A percentile compares a stretch with the other conserved stretches of the same genome.
phyloP scores from a whole-genome alignment of 2,113 vertebrate species.

The Ahaetulla prasina region DNA sequence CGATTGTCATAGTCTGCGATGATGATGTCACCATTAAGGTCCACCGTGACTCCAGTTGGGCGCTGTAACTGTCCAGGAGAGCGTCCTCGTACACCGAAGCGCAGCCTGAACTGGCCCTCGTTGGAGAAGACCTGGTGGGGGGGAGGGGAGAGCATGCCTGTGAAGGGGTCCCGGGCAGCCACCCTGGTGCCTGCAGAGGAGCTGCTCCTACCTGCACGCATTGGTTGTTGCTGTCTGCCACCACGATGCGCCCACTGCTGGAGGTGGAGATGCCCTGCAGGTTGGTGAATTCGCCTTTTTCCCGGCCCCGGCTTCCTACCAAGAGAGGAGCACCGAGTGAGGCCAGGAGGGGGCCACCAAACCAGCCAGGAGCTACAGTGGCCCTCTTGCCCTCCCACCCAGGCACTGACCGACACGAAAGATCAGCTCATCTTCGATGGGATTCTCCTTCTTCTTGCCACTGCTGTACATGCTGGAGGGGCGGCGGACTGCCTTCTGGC shows the following conservation, averaged over 20 bases:
- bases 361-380: not conserved
- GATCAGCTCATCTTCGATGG: slow-evolving; percentile 77
- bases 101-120: slow-evolving; percentile 91
- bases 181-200: not conserved
- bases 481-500: slow-evolving; percentile 89
- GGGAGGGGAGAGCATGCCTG: not conserved
- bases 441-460: slow-evolving; percentile 86
- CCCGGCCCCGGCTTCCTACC: slow-evolving; percentile 85
- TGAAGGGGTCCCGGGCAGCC: not conserved
- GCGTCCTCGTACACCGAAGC: slow-evolving; percentile 91
- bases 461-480: slow-evolving; percentile 97
- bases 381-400: not conserved
- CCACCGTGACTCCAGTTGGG: slow-evolving; percentile 90
- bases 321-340: not conserved
- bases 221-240: slow-evolving; percentile 97
- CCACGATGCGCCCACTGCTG: slow-evolving; percentile 85
- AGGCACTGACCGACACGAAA: slow-evolving; percentile 84
- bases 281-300: slow-evolving; percentile 95
- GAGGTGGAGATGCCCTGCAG: slow-evolving; percentile 92
- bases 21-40: slow-evolving; percentile 92
- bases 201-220: slow-evolving; percentile 84
- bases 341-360: not conserved
- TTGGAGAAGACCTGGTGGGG: slow-evolving; percentile 86
- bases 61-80: slow-evolving; percentile 95
- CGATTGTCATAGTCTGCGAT: slow-evolving; percentile 96